These are phyloP conservation scores for Lycodopsis pacificus DNA, from an alignment of 2,797 vertebrate species.

Conservation along the genomic window DNA sequence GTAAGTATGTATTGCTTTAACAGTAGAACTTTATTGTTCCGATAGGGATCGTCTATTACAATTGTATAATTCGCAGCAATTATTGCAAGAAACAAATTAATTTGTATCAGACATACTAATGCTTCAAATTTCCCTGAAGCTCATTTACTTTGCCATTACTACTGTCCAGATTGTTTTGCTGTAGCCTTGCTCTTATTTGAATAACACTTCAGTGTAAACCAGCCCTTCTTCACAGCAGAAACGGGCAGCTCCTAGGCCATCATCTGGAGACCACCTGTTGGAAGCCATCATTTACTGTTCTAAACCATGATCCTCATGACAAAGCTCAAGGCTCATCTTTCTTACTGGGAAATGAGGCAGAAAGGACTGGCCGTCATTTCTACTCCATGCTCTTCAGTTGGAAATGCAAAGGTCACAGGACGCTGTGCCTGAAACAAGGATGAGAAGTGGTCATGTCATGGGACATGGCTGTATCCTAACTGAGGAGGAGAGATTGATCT, in stretches of 20 bases:
- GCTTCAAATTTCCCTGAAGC: constrained; percentile 1
- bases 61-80: neutral
- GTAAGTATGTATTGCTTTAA: neutral
- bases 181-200: constrained; percentile 9
- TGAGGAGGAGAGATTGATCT: constrained; percentile 8
- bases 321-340: constrained; percentile 37
- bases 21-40: neutral
- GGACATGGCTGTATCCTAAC: neutral
- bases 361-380: constrained; percentile 13
- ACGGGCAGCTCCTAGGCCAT: neutral
- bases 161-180: constrained; percentile 11
- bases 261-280: constrained; percentile 61
- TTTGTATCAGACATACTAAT: neutral
- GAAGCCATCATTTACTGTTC: constrained; percentile 22
- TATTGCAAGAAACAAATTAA: neutral
- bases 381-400: neutral
- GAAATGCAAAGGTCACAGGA: constrained; percentile 35
- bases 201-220: constrained; percentile 36
- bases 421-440: constrained; percentile 20
- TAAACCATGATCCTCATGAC: constrained; percentile 34
- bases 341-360: constrained; percentile 24
- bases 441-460: constrained; percentile 35
- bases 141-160: neutral
- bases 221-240: constrained; percentile 4
- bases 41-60: neutral